Evolutionary conservation across 2,797 vertebrate species (phyloP).

Genomic region (Sphenodon punctatus): DNA sequence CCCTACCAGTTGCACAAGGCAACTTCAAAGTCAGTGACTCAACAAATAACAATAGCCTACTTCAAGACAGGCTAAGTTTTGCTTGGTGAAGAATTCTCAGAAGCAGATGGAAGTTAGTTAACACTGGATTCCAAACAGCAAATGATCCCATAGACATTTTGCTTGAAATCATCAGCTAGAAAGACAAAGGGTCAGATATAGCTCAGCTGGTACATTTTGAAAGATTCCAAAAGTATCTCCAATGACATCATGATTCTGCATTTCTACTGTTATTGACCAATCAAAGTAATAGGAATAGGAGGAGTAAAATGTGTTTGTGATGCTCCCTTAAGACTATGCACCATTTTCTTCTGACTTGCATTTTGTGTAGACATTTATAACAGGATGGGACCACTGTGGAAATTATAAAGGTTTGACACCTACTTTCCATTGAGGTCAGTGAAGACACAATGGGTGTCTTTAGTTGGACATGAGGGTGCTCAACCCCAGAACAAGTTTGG

Average conservation of each 20-base stretch:
- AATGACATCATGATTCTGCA: fast-evolving
- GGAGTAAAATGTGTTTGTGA: neutral
- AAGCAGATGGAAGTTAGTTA: neutral
- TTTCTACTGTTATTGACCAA: too few species aligned
- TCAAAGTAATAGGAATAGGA: too few species aligned
- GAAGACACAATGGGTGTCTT: neutral
- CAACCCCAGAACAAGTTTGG: too few species aligned
- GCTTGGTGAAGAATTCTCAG: neutral
- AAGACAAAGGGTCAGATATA: neutral
- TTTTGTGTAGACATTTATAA: neutral
- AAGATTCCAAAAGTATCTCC: neutral
- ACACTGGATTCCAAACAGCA: neutral
- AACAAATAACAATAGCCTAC: neutral
- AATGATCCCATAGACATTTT: neutral
- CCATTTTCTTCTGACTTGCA: neutral
- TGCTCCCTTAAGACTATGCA: neutral
- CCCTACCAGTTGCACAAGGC: neutral
- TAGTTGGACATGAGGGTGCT: too few species aligned
- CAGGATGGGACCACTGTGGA: neutral
- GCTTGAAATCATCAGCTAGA: neutral
- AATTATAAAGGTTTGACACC: neutral
- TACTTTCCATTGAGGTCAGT: neutral
- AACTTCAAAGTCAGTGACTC: neutral
- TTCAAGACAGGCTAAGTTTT: neutral
- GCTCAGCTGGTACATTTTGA: neutral